Conservation (phyloP, 2,797 vertebrate species). For the Helostoma temminkii region DNA sequence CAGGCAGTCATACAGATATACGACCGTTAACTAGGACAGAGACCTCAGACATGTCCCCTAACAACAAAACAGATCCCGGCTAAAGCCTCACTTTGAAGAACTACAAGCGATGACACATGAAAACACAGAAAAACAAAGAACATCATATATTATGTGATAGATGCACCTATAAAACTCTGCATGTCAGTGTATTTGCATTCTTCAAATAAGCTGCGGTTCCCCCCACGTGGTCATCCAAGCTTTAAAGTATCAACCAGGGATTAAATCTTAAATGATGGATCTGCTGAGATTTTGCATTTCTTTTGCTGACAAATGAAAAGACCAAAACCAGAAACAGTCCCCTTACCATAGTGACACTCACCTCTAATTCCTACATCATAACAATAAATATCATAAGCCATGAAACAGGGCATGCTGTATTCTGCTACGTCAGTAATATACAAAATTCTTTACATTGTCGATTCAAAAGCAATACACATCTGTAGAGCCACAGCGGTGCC, state of each 20-base stretch:
- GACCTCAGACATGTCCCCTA: background rate
- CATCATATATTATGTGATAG: no score
- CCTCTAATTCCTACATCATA: background rate
- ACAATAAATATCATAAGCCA: background rate
- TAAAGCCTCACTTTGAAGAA: slow-evolving; percentile 4
- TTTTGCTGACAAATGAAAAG: background rate
- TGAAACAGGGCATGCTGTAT: background rate
- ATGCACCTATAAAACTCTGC: no score
- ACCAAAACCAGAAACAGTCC: no score
- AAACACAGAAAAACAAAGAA: background rate
- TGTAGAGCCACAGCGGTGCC: background rate
- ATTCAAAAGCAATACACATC: background rate
- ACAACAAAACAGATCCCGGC: background rate
- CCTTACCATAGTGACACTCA: no score
- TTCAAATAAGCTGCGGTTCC: no score
- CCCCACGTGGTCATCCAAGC: no score
- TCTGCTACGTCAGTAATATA: background rate
- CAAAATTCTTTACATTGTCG: background rate
- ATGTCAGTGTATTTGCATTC: background rate
- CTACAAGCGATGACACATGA: background rate
- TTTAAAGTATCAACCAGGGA: no score
- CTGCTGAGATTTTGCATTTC: no score
- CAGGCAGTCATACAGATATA: slow-evolving; percentile 20
- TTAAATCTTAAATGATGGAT: no score
- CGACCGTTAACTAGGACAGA: slow-evolving; percentile 14